These are phyloP conservation scores for Vannuccia rotundouncinata DNA, from an alignment of 2,888 invertebrate genomes.

Conservation along the genomic window DNA sequence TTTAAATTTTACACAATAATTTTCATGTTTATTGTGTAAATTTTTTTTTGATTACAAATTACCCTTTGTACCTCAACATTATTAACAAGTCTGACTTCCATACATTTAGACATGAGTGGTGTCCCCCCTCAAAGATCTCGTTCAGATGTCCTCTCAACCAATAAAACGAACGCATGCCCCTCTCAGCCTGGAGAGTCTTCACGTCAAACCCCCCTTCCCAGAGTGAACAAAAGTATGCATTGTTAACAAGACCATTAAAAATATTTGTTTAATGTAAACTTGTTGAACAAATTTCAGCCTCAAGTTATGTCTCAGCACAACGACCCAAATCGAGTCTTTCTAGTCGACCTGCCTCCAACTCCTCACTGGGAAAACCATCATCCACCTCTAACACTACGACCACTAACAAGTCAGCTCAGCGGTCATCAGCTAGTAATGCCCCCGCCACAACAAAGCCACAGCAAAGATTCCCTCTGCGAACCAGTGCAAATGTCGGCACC, in stretches of 20 bases:
- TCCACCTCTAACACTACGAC: not conserved
- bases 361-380: too few relatives aligned
- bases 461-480: not conserved
- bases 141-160: not conserved
- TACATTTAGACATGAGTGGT: not conserved
- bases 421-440: too few relatives aligned
- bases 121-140: not conserved
- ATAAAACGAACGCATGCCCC: not conserved
- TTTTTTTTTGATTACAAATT: too few relatives aligned
- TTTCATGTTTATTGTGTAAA: too few relatives aligned
- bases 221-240: not conserved
- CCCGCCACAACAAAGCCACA: too few relatives aligned
- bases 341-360: not conserved
- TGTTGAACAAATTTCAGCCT: not conserved
- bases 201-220: not conserved
- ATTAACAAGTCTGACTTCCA: too few relatives aligned
- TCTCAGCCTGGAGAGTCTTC: not conserved
- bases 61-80: too few relatives aligned
- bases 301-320: too few relatives aligned
- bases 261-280: too few relatives aligned
- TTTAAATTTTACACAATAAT: too few relatives aligned
- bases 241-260: too few relatives aligned
- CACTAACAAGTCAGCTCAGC: not conserved
- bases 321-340: too few relatives aligned
- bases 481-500: not conserved